Percentiles rank a stretch among this genome's conserved stretches.
phyloP scores from a whole-genome alignment of 2,113 vertebrate species.

The Antennarius striatus region DNA sequence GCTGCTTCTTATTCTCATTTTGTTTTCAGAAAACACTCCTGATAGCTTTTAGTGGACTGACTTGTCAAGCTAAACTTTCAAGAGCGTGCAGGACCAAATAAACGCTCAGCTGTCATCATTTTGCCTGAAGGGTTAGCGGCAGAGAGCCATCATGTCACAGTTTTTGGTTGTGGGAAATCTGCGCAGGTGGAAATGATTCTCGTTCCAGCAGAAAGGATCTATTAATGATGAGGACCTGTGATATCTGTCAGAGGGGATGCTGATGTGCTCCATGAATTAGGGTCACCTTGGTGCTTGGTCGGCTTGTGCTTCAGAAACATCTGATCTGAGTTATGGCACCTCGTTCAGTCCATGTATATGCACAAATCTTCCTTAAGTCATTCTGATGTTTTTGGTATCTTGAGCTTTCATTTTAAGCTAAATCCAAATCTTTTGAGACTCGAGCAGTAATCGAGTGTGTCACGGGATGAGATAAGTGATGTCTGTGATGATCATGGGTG shows the following conservation, averaged over 20 bases:
- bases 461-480: conserved; percentile 26
- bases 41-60: no score
- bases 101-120: conserved; percentile 6
- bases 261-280: conserved; percentile 56
- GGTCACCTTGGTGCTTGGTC: conserved; percentile 60
- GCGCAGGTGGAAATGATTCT: conserved; percentile 43
- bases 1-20: no score
- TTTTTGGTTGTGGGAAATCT: conserved; percentile 15
- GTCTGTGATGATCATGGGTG: conserved; percentile 38
- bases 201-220: conserved; percentile 12
- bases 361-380: conserved; percentile 3
- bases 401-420: neutral
- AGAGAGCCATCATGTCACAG: conserved; percentile 33
- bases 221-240: conserved; percentile 33
- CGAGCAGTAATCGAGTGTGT: conserved; percentile 27
- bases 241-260: conserved; percentile 41
- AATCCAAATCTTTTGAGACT: conserved; percentile 2
- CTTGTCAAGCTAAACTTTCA: neutral
- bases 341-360: neutral
- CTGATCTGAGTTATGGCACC: conserved; percentile 29
- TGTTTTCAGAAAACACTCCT: no score
- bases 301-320: conserved; percentile 48
- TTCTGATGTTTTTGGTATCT: neutral
- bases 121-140: conserved; percentile 9
- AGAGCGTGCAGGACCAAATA: conserved; percentile 16